These are phyloP conservation scores for Chrysopa pallens DNA, from an alignment of 1,140 invertebrate species.

Conservation along the genomic window DNA sequence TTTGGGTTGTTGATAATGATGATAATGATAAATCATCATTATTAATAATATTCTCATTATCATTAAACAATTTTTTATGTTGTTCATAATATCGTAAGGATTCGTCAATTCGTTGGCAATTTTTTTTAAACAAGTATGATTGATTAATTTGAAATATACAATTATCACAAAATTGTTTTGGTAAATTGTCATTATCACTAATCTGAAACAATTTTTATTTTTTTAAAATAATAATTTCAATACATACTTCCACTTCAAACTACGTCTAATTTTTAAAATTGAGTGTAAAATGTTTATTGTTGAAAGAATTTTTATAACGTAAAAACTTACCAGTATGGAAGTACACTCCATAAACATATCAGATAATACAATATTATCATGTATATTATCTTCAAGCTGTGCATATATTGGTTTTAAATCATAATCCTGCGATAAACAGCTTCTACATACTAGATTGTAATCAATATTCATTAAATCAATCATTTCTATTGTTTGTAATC, in stretches of 20 bases:
- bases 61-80: neutral
- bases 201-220: conserved; percentile 6
- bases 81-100: neutral
- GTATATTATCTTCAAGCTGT: conserved; percentile 1
- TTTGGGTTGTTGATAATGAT: neutral
- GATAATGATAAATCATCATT: neutral
- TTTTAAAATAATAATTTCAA: conserved; percentile 2
- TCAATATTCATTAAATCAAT: conserved; percentile 6
- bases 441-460: conserved; percentile 11
- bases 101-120: neutral
- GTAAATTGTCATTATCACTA: conserved; percentile 10
- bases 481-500: too few relatives aligned
- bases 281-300: too few relatives aligned
- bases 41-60: neutral
- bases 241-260: too few relatives aligned
- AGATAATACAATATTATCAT: conserved; percentile 1
- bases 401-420: conserved; percentile 11
- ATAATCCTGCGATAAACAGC: conserved; percentile 9
- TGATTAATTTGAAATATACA: conserved; percentile 12
- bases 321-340: conserved; percentile 9
- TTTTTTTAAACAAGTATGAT: conserved; percentile 12
- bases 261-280: too few relatives aligned
- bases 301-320: too few relatives aligned
- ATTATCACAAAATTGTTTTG: conserved; percentile 10
- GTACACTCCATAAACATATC: conserved; percentile 13